A percentile compares a stretch with the other conserved stretches of the same genome.
phyloP scores from a whole-genome alignment of 2,797 vertebrate genomes.

The Brachyalestes nurse region DNA sequence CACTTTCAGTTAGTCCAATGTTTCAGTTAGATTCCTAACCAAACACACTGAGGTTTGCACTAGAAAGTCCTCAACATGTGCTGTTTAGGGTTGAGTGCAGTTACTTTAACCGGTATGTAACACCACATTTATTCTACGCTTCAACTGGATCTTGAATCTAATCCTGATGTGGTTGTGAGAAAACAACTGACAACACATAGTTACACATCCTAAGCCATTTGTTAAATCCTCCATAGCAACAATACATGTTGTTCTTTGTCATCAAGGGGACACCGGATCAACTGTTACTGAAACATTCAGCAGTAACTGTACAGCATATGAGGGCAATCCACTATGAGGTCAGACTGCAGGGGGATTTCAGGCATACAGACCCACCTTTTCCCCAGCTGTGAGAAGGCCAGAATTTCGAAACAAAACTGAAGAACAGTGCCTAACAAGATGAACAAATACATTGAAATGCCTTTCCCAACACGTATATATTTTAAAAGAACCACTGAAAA shows the following conservation, averaged over 20 bases:
- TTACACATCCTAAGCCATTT: background rate
- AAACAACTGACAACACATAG: background rate
- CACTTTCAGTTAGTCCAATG: no score
- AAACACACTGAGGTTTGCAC: background rate
- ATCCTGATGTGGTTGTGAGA: background rate
- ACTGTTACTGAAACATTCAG: background rate
- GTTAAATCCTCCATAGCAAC: background rate
- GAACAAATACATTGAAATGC: background rate
- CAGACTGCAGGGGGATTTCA: background rate
- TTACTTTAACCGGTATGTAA: background rate
- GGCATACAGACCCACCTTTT: background rate
- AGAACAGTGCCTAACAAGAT: background rate
- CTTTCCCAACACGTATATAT: background rate
- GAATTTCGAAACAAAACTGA: background rate
- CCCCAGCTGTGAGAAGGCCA: background rate
- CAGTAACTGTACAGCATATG: background rate
- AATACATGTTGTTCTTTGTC: background rate
- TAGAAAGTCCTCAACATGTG: background rate
- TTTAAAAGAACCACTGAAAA: background rate
- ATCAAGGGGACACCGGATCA: slow-evolving; percentile 7
- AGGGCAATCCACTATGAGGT: background rate
- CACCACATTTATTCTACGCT: background rate
- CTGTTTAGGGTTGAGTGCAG: background rate
- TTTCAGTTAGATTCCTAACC: background rate
- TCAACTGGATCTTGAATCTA: background rate